Conservation (phyloP, 2,113 vertebrate genomes). For the Eclectus roratus region DNA sequence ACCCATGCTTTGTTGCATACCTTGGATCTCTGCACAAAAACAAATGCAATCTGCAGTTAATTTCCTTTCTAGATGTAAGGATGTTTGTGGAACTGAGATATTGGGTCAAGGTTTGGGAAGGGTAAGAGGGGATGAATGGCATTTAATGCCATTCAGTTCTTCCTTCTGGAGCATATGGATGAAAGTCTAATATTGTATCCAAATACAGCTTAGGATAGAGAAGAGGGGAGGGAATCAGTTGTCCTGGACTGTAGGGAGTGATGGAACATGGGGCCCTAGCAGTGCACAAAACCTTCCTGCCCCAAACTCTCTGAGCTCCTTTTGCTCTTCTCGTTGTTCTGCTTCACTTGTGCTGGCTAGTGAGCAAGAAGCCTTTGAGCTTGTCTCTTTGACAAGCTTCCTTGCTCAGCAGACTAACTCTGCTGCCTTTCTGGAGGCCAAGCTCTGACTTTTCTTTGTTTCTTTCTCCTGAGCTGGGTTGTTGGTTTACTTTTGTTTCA, state of each 20-base stretch:
- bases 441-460: neutral
- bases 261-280: neutral
- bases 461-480: neutral
- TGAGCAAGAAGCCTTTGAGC: neutral
- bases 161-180: neutral
- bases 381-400: neutral
- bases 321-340: neutral
- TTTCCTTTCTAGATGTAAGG: neutral
- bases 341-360: neutral
- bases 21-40: neutral
- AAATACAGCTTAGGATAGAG: neutral
- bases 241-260: neutral
- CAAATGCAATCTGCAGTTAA: neutral
- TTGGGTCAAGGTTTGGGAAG: neutral
- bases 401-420: neutral
- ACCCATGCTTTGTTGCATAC: fast-evolving
- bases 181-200: neutral
- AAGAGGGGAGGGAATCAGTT: neutral
- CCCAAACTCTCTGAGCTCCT: neutral
- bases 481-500: neutral
- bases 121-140: neutral
- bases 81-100: neutral
- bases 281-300: neutral
- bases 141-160: neutral
- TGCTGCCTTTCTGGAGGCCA: neutral